These are phyloP conservation scores for Cybosia mesomella DNA, from an alignment of 2,888 invertebrate species.

Conservation along the genomic window DNA sequence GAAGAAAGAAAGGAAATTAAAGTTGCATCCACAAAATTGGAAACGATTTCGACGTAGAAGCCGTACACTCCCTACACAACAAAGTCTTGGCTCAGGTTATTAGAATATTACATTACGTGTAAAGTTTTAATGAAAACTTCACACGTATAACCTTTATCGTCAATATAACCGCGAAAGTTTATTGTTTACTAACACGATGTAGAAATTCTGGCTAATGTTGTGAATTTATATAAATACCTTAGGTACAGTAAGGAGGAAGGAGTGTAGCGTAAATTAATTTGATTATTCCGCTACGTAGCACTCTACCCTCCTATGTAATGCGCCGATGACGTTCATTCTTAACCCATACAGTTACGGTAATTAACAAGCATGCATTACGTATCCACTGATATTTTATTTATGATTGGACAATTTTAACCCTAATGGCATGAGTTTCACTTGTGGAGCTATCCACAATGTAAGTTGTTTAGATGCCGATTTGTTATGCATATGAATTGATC, in stretches of 20 bases:
- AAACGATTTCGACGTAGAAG: conserved; percentile 44
- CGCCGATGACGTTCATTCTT: conserved; percentile 49
- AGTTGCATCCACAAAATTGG: conserved; percentile 46
- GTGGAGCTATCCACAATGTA: conserved; percentile 46
- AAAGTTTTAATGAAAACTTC: neutral
- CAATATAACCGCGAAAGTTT: neutral
- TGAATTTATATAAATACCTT: conserved; percentile 37
- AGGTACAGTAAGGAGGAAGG: conserved; percentile 43
- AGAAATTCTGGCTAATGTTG: conserved; percentile 31
- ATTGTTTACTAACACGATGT: conserved; percentile 36
- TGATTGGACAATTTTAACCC: conserved; percentile 9
- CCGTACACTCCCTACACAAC: conserved; percentile 29
- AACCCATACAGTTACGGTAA: conserved; percentile 25
- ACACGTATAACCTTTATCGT: neutral
- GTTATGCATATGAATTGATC: conserved; percentile 72
- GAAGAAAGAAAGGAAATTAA: conserved; percentile 49
- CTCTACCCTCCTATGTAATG: conserved; percentile 44
- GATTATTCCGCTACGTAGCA: conserved; percentile 61
- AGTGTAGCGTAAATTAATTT: conserved; percentile 56
- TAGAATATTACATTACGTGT: neutral
- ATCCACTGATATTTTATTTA: conserved; percentile 12
- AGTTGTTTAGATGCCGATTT: conserved; percentile 50
- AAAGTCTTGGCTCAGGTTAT: neutral
- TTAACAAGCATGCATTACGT: conserved; percentile 16
- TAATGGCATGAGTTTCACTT: conserved; percentile 23